These are phyloP conservation scores for Shinisaurus crocodilurus DNA, from an alignment of 2,113 vertebrate genomes.

Conservation along the genomic window DNA sequence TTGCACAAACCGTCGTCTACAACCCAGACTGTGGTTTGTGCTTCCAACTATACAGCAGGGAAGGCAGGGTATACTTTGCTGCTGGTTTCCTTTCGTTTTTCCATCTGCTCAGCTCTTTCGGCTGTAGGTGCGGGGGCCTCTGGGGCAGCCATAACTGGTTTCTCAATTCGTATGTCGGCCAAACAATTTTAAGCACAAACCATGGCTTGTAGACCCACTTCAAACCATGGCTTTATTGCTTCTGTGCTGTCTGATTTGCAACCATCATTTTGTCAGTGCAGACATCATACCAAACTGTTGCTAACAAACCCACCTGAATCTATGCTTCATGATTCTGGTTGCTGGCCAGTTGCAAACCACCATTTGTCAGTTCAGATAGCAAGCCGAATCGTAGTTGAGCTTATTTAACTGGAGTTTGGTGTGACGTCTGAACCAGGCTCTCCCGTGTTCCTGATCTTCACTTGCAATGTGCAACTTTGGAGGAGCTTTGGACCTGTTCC, in stretches of 20 bases:
- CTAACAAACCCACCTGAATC: background rate
- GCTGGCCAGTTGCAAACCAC: background rate
- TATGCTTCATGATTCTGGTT: background rate
- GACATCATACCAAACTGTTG: background rate
- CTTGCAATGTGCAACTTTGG: too few species aligned
- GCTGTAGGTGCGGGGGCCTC: background rate
- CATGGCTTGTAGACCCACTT: background rate
- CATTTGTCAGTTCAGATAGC: background rate
- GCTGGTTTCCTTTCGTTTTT: background rate
- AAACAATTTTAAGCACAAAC: background rate
- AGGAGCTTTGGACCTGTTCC: background rate
- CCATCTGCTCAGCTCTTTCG: background rate
- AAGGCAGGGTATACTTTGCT: background rate
- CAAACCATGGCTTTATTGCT: background rate
- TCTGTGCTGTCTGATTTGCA: background rate
- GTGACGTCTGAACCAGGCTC: background rate
- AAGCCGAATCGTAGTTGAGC: too few species aligned
- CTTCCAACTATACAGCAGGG: background rate
- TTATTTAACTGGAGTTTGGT: background rate
- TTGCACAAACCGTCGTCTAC: background rate
- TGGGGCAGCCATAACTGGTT: background rate
- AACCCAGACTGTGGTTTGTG: background rate
- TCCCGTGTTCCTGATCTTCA: background rate
- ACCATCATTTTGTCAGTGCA: background rate
- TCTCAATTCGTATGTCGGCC: background rate